Percentiles rank a stretch among this genome's conserved stretches.
phyloP scores from a whole-genome alignment of 2,888 invertebrate genomes.

The Diachrysia chrysitis region DNA sequence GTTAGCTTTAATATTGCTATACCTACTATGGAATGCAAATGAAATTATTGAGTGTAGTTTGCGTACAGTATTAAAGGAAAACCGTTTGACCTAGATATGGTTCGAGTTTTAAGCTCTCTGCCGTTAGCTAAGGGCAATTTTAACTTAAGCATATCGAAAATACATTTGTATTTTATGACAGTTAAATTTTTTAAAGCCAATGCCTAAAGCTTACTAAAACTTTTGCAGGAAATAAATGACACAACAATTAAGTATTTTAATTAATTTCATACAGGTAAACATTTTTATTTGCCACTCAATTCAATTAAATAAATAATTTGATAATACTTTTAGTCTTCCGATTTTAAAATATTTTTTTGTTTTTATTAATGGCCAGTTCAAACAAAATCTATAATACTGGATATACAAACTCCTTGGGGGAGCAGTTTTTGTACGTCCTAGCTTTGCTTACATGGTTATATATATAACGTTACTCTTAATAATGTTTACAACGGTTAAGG shows the following conservation, averaged over 20 bases:
- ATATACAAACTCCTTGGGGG: background rate
- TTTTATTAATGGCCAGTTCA: background rate
- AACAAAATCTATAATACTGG: background rate
- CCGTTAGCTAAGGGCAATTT: background rate
- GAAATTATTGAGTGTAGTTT: background rate
- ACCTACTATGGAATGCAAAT: background rate
- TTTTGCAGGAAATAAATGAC: too few species aligned
- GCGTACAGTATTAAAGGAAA: background rate
- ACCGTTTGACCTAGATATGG: background rate
- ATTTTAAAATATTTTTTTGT: background rate
- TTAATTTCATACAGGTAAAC: too few species aligned
- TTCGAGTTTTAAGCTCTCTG: background rate
- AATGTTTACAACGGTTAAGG: conserved; percentile 1
- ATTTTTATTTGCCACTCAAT: too few species aligned
- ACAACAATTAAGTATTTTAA: too few species aligned
- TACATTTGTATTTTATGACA: too few species aligned
- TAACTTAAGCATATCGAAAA: background rate
- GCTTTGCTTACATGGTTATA: background rate
- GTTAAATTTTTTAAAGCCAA: too few species aligned
- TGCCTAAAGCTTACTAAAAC: background rate
- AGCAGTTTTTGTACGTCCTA: background rate
- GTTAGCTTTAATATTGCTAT: too few species aligned
- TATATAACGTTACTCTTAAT: background rate
- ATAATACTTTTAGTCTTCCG: too few species aligned
- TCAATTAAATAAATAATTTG: too few species aligned